These are phyloP conservation scores for Urocitellus parryii DNA, from an alignment of 2,113 vertebrate species.

Conservation along the genomic window DNA sequence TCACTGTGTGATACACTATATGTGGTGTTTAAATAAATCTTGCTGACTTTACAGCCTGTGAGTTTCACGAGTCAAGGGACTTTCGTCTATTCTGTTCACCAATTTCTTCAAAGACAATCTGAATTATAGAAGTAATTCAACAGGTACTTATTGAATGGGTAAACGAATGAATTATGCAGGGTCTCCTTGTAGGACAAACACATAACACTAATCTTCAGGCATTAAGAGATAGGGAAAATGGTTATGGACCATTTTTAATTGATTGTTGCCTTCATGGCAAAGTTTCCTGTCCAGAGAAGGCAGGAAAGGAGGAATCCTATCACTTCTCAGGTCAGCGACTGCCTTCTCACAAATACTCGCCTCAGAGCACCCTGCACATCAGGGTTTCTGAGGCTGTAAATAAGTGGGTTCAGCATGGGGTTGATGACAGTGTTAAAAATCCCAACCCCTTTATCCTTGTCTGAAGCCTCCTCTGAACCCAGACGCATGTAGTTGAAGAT, in stretches of 20 bases:
- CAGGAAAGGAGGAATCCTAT: neutral
- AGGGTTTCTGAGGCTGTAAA: slow-evolving; percentile 66
- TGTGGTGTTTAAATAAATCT: neutral
- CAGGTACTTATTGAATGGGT: neutral
- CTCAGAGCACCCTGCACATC: slow-evolving; percentile 45
- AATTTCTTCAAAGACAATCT: neutral
- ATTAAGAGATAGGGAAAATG: neutral
- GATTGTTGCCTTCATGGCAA: neutral
- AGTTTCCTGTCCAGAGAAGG: neutral
- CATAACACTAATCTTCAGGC: neutral
- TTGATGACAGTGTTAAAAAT: slow-evolving; percentile 74
- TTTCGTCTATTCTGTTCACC: neutral
- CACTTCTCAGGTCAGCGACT: neutral
- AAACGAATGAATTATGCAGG: neutral
- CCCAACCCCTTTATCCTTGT: slow-evolving; percentile 75
- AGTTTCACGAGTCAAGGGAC: neutral
- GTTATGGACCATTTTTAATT: neutral
- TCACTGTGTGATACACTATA: neutral
- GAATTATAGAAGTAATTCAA: neutral
- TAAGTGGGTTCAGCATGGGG: slow-evolving; percentile 67
- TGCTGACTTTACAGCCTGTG: neutral
- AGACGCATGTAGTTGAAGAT: slow-evolving; percentile 74
- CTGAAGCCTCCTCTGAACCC: slow-evolving; percentile 61
- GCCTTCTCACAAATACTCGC: neutral
- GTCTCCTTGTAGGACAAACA: neutral